These are phyloP conservation scores for Passer montanus DNA, from an alignment of 2,113 vertebrate species.

Conservation along the genomic window DNA sequence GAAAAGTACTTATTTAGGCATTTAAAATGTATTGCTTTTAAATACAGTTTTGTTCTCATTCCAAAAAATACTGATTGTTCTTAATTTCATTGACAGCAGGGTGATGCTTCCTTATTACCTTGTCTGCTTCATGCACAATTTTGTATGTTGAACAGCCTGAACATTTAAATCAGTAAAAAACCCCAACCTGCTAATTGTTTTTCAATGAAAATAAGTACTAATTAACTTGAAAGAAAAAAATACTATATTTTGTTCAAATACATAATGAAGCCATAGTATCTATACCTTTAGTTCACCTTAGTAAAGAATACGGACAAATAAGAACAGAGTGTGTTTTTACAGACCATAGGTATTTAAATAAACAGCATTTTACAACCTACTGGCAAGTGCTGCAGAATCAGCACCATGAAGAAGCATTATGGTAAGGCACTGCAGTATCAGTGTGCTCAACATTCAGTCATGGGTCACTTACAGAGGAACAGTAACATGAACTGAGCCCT, in stretches of 20 bases:
- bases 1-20: not conserved
- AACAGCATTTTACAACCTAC: conserved; percentile 43
- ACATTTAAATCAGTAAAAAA: not conserved
- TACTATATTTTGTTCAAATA: not conserved
- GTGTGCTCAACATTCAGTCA: conserved; percentile 57
- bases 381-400: conserved; percentile 58
- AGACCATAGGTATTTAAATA: not conserved
- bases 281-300: not conserved
- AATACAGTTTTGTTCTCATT: not conserved
- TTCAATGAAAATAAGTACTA: not conserved
- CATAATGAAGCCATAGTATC: not conserved
- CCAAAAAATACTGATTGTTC: not conserved
- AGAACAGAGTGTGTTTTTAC: conserved; percentile 35
- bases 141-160: not conserved
- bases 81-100: not conserved
- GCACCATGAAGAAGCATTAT: conserved; percentile 49
- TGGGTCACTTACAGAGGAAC: conserved; percentile 59
- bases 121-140: not conserved
- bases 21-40: not conserved
- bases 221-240: not conserved
- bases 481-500: conserved; percentile 49
- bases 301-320: conserved; percentile 28
- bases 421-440: conserved; percentile 74
- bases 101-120: not conserved
- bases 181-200: not conserved